A percentile compares a stretch with the other conserved stretches of the same genome.
Conservation (phyloP, 2,113 vertebrate species). For the Nycticryphes semicollaris region DNA sequence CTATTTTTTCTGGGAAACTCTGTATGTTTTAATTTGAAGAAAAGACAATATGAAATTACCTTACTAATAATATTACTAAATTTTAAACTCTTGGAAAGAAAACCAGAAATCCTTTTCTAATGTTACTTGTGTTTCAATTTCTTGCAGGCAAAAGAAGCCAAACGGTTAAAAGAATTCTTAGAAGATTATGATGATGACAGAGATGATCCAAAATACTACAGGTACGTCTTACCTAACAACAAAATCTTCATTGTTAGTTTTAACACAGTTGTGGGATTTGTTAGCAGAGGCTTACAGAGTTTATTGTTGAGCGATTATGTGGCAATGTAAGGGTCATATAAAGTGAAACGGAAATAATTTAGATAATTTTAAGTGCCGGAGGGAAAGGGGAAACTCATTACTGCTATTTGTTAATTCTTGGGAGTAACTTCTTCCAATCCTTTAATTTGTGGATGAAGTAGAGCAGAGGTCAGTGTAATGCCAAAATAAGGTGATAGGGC, state of each 20-base stretch:
- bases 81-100: background rate
- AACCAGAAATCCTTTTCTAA: background rate
- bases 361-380: background rate
- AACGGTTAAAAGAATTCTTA: slow-evolving; percentile 96
- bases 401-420: background rate
- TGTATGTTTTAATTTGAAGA: background rate
- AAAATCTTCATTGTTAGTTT: background rate
- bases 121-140: background rate
- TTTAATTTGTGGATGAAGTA: background rate
- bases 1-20: background rate
- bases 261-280: background rate
- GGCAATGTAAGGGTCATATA: background rate
- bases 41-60: background rate
- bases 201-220: slow-evolving; percentile 98
- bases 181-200: slow-evolving; percentile 98
- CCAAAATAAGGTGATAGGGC: background rate
- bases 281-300: background rate
- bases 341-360: no score
- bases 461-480: background rate
- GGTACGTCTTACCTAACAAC: slow-evolving; percentile 69
- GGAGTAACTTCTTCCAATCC: background rate
- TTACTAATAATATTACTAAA: background rate
- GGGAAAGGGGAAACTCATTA: background rate
- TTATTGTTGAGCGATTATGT: background rate
- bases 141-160: slow-evolving; percentile 93